Evolutionary conservation across 1,140 invertebrate genomes (phyloP).

Genomic region (Drosophila jambulina): DNA sequence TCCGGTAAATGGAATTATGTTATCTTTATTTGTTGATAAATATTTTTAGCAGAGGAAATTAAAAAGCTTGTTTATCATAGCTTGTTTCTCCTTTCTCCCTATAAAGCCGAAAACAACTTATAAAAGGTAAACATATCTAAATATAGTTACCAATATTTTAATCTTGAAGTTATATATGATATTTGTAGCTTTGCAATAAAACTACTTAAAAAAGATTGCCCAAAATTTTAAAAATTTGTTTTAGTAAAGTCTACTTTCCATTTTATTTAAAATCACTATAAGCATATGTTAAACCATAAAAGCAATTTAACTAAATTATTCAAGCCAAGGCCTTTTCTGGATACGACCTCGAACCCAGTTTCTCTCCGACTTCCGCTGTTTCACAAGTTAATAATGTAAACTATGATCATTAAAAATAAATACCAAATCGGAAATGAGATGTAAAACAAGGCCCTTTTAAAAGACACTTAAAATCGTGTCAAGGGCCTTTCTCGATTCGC

Average conservation of each 20-base stretch:
- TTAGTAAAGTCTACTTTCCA: background rate
- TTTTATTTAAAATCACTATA: background rate
- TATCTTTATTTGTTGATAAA: background rate
- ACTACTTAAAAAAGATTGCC: background rate
- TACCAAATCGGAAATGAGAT: background rate
- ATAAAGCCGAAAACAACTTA: too few species aligned
- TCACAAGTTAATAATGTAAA: background rate
- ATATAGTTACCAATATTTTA: background rate
- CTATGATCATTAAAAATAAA: slow-evolving; percentile 12
- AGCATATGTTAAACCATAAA: background rate
- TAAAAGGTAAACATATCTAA: too few species aligned
- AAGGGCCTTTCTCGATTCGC: slow-evolving; percentile 9
- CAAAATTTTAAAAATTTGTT: background rate
- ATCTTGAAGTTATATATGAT: background rate
- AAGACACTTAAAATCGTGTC: background rate
- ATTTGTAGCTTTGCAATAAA: background rate
- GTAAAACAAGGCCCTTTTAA: background rate
- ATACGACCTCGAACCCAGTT: background rate
- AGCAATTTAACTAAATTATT: background rate
- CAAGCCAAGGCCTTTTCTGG: background rate
- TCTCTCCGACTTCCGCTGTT: background rate
- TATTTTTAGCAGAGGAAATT: background rate
- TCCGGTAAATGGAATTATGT: background rate
- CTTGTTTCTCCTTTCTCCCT: background rate
- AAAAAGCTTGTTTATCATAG: background rate